These are phyloP conservation scores for Dryadula phaetusa DNA, from an alignment of 2,888 invertebrate species.

Conservation along the genomic window DNA sequence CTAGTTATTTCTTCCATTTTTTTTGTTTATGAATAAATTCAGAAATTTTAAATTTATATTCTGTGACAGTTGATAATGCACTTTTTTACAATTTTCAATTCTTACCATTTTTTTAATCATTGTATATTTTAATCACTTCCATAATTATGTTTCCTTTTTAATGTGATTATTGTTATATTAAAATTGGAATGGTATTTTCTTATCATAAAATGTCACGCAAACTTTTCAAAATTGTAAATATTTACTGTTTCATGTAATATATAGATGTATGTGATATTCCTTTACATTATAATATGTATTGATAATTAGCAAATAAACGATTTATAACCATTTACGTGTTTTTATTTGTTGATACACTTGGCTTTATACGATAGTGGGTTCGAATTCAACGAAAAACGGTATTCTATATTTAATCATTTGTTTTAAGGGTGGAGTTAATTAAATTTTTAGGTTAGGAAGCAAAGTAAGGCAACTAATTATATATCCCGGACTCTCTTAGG, in stretches of 20 bases:
- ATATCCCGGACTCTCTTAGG: no score
- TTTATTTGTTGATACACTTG: neutral
- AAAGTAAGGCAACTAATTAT: no score
- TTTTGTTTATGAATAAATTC: neutral
- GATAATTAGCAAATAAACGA: conserved; percentile 39
- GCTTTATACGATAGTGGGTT: no score
- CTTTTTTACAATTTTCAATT: neutral
- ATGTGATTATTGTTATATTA: no score
- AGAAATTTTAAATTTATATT: neutral
- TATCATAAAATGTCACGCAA: neutral
- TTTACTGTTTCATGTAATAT: conserved; percentile 34
- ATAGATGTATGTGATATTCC: conserved; percentile 43
- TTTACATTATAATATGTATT: conserved; percentile 43
- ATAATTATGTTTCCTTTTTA: no score
- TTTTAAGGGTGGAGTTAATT: no score
- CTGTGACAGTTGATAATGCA: conserved; percentile 1
- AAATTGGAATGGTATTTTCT: neutral
- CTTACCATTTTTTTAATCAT: no score
- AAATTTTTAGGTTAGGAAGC: no score
- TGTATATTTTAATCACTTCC: no score
- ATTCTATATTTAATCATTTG: no score
- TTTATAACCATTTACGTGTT: conserved; percentile 33
- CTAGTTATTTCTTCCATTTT: no score
- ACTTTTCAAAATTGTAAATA: conserved; percentile 16
- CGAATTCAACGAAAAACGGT: no score